phyloP scores from a whole-genome alignment of 1,140 invertebrate genomes.

The Zaprionus gabonicus region DNA sequence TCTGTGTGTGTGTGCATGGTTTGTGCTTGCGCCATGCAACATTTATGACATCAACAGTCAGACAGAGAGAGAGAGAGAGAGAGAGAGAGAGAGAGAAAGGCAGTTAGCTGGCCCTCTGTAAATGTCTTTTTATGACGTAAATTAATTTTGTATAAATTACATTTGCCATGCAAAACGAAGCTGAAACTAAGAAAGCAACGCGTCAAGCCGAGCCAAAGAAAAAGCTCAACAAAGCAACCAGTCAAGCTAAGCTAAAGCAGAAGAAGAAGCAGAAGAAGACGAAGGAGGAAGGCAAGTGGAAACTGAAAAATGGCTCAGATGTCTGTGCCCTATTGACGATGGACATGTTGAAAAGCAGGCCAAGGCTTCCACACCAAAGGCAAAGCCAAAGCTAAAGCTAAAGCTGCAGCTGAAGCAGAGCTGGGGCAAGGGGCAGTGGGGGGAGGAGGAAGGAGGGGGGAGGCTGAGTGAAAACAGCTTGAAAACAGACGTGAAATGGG shows the following conservation, averaged over 20 bases:
- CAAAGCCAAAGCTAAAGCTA: constrained; percentile 1
- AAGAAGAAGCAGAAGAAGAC: neutral
- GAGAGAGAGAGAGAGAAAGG: neutral
- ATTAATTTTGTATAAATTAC: constrained; percentile 79
- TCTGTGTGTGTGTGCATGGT: constrained; percentile 13
- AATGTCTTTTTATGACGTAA: constrained; percentile 69
- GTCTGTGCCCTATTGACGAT: constrained; percentile 42
- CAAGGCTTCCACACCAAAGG: constrained; percentile 26
- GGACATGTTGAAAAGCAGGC: constrained; percentile 48
- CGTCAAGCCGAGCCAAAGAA: constrained; percentile 30
- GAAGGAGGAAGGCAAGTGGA: neutral
- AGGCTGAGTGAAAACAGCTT: constrained; percentile 13
- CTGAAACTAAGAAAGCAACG: constrained; percentile 25
- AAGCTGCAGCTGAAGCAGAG: neutral
- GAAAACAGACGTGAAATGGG: constrained; percentile 15
- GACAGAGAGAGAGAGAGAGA: constrained; percentile 22
- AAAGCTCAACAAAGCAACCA: constrained; percentile 36
- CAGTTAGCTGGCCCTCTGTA: neutral
- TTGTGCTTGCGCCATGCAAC: constrained; percentile 57
- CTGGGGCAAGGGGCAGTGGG: neutral
- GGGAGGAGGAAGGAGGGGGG: too few relatives aligned
- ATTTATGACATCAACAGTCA: constrained; percentile 66
- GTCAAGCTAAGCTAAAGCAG: constrained; percentile 1
- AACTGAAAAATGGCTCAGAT: constrained; percentile 34
- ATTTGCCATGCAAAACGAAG: constrained; percentile 61